Conservation (phyloP, 2,797 vertebrate species). For the Schizopygopsis malacanthus region DNA sequence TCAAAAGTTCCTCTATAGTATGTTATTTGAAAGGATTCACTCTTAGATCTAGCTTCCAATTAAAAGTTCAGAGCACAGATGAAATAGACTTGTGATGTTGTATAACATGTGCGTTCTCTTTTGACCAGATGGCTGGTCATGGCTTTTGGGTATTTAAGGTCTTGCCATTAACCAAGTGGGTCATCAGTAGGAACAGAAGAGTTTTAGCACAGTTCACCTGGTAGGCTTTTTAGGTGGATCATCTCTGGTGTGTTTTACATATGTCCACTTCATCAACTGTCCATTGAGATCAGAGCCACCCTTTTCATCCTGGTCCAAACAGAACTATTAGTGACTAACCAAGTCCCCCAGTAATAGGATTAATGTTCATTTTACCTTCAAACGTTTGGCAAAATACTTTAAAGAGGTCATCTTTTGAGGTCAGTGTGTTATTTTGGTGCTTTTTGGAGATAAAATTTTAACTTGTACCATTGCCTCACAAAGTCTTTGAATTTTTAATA, state of each 20-base stretch:
- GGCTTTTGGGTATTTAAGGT: conserved; percentile 22
- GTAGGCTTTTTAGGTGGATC: conserved; percentile 41
- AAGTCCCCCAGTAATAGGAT: background rate
- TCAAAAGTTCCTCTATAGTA: background rate
- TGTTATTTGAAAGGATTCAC: background rate
- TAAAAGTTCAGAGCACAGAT: background rate
- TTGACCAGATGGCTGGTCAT: conserved; percentile 57
- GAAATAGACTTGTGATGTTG: conserved; percentile 22
- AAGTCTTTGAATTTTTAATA: background rate
- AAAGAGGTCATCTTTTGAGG: conserved; percentile 13
- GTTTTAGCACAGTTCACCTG: conserved; percentile 60
- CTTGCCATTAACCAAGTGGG: conserved; percentile 58
- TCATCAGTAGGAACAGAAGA: conserved; percentile 42
- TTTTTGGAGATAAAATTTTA: conserved; percentile 4
- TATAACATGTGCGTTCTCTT: conserved; percentile 32
- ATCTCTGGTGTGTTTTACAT: conserved; percentile 35
- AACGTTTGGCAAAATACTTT: background rate
- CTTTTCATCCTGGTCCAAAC: conserved; percentile 28
- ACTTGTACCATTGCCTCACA: background rate
- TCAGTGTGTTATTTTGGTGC: background rate
- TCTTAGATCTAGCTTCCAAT: background rate
- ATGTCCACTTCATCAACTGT: conserved; percentile 31
- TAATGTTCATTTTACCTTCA: conserved; percentile 35
- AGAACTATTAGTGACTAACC: conserved; percentile 20
- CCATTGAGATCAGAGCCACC: conserved; percentile 25